A percentile compares a stretch with the other conserved stretches of the same genome.
phyloP scores from a whole-genome alignment of 2,113 vertebrate genomes.

The Varanus komodoensis region DNA sequence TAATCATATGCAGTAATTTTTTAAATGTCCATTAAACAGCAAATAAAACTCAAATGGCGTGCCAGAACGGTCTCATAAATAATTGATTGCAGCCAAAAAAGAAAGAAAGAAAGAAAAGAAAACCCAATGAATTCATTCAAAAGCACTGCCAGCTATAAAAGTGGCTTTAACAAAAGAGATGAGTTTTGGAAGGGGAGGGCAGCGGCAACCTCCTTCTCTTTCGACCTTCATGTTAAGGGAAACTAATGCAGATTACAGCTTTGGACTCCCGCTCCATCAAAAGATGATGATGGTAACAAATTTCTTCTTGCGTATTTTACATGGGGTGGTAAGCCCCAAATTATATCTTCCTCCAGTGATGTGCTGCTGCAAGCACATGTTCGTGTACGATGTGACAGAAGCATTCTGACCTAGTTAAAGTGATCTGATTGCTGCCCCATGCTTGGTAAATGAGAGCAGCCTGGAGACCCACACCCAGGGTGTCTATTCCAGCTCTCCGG shows the following conservation, averaged over 20 bases:
- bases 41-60: conserved; percentile 13
- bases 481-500: too few relatives aligned
- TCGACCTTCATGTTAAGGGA: not conserved
- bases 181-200: not conserved
- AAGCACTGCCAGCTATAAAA: not conserved
- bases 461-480: too few relatives aligned
- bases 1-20: conserved; percentile 8
- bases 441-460: too few relatives aligned
- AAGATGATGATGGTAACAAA: conserved; percentile 6
- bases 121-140: not conserved
- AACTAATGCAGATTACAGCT: not conserved
- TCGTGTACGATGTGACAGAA: not conserved
- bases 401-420: not conserved
- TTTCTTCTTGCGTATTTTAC: not conserved
- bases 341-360: not conserved
- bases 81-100: not conserved
- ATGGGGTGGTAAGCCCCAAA: not conserved
- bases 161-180: not conserved
- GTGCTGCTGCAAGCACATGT: too few relatives aligned
- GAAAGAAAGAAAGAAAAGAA: not conserved
- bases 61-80: not conserved
- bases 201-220: conserved; percentile 10
- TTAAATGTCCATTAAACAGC: not conserved
- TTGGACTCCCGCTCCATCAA: not conserved
- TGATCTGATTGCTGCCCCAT: too few relatives aligned